Conservation (phyloP, 2,888 invertebrate genomes). For the Notodonta ziczac region DNA sequence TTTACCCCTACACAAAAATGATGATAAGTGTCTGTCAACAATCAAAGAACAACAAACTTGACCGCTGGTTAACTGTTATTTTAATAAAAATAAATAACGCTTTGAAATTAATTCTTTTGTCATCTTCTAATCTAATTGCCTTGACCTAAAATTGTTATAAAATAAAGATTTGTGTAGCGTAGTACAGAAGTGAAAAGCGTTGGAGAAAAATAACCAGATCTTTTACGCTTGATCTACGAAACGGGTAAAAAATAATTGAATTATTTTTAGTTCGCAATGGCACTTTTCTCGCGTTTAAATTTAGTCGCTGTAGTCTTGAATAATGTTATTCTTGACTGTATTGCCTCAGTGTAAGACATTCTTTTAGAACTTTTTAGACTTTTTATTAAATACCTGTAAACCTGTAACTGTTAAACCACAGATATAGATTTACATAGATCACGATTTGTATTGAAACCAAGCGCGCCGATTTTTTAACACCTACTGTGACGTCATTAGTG, state of each 20-base stretch:
- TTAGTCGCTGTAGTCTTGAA: neutral
- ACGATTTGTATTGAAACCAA: too few species aligned
- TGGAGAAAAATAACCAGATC: neutral
- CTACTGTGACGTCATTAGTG: too few species aligned
- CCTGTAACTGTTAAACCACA: too few species aligned
- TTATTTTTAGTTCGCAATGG: neutral
- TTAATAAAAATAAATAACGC: neutral
- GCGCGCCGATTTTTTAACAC: too few species aligned
- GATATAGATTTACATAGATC: too few species aligned
- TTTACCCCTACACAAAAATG: too few species aligned
- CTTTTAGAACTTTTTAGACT: too few species aligned
- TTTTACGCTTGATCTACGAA: neutral
- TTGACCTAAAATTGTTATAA: neutral
- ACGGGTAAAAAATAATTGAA: neutral
- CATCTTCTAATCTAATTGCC: neutral
- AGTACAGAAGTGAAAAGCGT: neutral
- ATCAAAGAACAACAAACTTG: too few species aligned
- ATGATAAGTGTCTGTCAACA: too few species aligned
- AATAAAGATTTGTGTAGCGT: neutral
- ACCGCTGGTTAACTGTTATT: too few species aligned
- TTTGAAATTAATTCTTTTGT: neutral
- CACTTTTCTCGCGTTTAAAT: neutral
- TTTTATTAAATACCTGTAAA: too few species aligned
- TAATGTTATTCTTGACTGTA: neutral
- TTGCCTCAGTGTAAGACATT: too few species aligned